These are phyloP conservation scores for Megastigmus dorsalis DNA, from an alignment of 2,888 invertebrate genomes.

Conservation along the genomic window DNA sequence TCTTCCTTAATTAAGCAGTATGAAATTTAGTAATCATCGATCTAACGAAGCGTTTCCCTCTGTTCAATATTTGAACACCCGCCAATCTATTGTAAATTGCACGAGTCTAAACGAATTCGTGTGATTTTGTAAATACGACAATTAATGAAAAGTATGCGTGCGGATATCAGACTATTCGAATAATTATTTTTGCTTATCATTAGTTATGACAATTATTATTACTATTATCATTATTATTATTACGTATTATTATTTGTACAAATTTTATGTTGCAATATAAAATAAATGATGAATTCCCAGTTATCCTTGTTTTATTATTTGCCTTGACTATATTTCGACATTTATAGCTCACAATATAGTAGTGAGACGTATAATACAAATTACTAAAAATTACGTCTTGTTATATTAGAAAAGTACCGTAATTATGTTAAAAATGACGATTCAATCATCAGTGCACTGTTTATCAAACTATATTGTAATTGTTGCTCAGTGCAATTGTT, in stretches of 20 bases:
- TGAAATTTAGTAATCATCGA: conserved; percentile 31
- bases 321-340: neutral
- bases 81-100: conserved; percentile 51
- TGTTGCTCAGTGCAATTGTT: too few relatives aligned
- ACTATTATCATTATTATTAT: conserved; percentile 54
- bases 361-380: neutral
- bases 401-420: too few relatives aligned
- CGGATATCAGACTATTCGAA: conserved; percentile 33
- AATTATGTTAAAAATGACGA: too few relatives aligned
- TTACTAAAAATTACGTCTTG: neutral
- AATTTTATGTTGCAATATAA: conserved; percentile 74
- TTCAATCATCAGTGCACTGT: too few relatives aligned
- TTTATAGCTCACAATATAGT: neutral
- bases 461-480: neutral
- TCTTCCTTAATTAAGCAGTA: conserved; percentile 10
- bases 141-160: conserved; percentile 22
- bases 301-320: conserved; percentile 27
- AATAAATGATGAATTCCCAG: conserved; percentile 68
- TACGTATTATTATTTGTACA: conserved; percentile 65
- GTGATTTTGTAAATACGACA: conserved; percentile 47
- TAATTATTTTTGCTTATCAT: conserved; percentile 46
- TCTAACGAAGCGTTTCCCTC: conserved; percentile 56
- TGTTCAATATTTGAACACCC: conserved; percentile 67
- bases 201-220: conserved; percentile 27
- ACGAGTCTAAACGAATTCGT: conserved; percentile 18